Evolutionary conservation across 2,888 invertebrate genomes (phyloP).

Genomic region (Hyposoter dolosus): DNA sequence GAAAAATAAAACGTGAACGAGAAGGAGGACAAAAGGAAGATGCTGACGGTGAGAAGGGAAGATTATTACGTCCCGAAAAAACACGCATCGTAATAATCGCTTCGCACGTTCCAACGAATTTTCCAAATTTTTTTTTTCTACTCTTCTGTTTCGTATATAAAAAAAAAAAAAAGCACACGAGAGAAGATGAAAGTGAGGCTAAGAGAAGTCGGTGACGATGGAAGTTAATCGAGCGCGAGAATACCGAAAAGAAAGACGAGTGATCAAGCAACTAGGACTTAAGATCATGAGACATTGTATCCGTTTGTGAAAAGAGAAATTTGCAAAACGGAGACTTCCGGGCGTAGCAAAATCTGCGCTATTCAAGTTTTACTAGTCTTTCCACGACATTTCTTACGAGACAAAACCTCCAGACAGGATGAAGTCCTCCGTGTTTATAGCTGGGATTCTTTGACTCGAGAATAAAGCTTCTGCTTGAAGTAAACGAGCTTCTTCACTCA

Average conservation of each 20-base stretch:
- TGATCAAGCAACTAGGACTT: constrained; percentile 62
- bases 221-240: constrained; percentile 59
- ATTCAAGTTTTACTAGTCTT: constrained; percentile 48
- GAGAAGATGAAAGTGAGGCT: constrained; percentile 13
- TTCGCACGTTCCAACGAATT: constrained; percentile 4
- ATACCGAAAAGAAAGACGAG: constrained; percentile 47
- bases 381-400: constrained; percentile 32
- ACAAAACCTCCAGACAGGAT: constrained; percentile 58
- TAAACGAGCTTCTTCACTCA: constrained; percentile 65
- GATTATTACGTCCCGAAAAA: constrained; percentile 19
- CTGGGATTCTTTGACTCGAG: constrained; percentile 30
- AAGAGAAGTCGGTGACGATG: constrained; percentile 36
- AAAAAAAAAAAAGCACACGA: constrained; percentile 20
- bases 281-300: constrained; percentile 15
- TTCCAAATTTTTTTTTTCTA: not conserved
- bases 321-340: constrained; percentile 15
- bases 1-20: constrained; percentile 12
- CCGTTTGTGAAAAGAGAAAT: constrained; percentile 12
- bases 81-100: constrained; percentile 28
- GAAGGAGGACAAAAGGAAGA: not conserved
- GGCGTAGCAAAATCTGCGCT: constrained; percentile 25
- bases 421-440: constrained; percentile 36
- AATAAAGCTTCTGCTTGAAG: constrained; percentile 46
- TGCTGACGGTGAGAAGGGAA: not conserved
- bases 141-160: not conserved